Conservation (phyloP, 2,113 vertebrate species). For the Archocentrus centrarchus region DNA sequence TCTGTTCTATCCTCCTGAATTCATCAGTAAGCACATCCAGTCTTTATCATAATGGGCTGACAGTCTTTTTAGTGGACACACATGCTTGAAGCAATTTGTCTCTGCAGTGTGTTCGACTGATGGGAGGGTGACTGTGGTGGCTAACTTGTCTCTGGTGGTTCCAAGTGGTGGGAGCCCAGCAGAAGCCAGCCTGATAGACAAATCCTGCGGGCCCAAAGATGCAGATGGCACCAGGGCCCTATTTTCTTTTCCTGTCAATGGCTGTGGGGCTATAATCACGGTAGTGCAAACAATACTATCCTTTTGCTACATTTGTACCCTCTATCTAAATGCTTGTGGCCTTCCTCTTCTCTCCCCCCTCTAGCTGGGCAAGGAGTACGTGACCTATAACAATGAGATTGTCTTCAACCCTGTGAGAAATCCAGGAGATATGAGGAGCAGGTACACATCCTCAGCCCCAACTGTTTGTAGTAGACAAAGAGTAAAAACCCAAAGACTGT, state of each 20-base stretch:
- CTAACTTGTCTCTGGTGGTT: constrained; percentile 52
- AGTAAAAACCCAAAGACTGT: no score
- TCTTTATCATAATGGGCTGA: no score
- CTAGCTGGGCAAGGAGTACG: constrained; percentile 59
- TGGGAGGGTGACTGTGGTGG: constrained; percentile 73
- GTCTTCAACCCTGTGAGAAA: not conserved
- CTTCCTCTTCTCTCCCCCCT: no score
- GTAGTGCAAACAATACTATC: constrained; percentile 26
- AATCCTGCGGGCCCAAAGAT: constrained; percentile 67
- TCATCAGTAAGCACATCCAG: constrained; percentile 57
- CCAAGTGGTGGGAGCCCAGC: constrained; percentile 27
- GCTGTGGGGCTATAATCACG: constrained; percentile 74
- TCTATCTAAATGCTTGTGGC: fast-evolving
- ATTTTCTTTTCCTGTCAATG: constrained; percentile 71
- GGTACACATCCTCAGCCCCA: not conserved
- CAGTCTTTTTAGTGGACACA: fast-evolving
- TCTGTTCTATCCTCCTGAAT: constrained; percentile 49
- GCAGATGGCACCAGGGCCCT: constrained; percentile 58
- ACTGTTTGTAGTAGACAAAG: no score
- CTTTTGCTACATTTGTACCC: not conserved
- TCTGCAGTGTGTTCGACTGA: constrained; percentile 75
- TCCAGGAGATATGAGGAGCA: not conserved
- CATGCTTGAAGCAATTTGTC: not conserved
- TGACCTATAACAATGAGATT: constrained; percentile 79
- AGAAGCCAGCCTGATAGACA: constrained; percentile 53